phyloP scores from a whole-genome alignment of 2,888 invertebrate species.

The Cosmopolites sordidus region DNA sequence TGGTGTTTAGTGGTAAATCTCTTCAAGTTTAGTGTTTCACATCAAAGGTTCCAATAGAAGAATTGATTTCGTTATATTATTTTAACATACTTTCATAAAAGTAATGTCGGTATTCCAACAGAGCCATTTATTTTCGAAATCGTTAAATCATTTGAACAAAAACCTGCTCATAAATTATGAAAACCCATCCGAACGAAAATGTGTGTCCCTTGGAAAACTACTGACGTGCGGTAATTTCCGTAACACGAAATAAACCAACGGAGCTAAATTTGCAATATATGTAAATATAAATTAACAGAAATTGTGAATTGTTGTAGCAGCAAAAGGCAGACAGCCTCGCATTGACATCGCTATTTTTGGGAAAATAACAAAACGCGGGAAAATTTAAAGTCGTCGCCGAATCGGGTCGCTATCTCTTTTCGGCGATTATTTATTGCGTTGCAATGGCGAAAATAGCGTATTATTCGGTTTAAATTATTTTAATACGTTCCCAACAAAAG shows the following conservation, averaged over 20 bases:
- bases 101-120: no score
- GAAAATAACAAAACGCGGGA: constrained; percentile 19
- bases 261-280: constrained; percentile 12
- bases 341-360: constrained; percentile 13
- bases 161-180: no score
- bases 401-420: constrained; percentile 19
- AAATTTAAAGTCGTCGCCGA: constrained; percentile 21
- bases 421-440: constrained; percentile 22
- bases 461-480: constrained; percentile 25
- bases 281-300: constrained; percentile 16
- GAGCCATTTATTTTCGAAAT: no score
- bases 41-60: no score
- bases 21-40: no score
- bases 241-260: neutral
- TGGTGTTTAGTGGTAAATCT: no score
- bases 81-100: no score
- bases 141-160: no score
- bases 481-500: constrained; percentile 28
- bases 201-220: neutral
- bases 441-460: constrained; percentile 17
- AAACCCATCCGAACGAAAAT: neutral
- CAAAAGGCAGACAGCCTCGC: constrained; percentile 11
- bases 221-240: neutral
- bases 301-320: constrained; percentile 20
- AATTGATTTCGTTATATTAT: no score